Evolutionary conservation across 2,113 vertebrate species (phyloP), one percentile per base, ranked within the genome.

Genomic region (Carassius carassius): DNA sequence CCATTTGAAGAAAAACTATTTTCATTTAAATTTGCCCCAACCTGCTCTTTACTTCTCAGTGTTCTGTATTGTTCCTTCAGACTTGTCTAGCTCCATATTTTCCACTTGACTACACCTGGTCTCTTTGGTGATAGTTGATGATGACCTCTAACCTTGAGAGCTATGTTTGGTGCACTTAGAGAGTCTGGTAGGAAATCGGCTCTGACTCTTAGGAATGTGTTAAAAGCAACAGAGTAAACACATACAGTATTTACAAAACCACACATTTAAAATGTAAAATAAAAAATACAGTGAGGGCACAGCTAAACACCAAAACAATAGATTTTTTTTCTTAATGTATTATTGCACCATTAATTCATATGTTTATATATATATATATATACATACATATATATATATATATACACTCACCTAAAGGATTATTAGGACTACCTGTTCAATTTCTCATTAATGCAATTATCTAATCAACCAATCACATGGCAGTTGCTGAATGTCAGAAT

Each of bases 221-320:
- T 86, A 86, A 86, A 78, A 86, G 82, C 74, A 84, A 41, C n/a
- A n/a, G n/a, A n/a, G n/a, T n/a, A n/a, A n/a, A n/a, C 49, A 41
- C 69, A 76, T 32, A 37, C 37, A 37, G 37, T 7, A 37, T 16
- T 67, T 11, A 65, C 12, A 73, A 19, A 73, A 32, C 37, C 25
- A 69, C 37, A 65, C 35, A 76, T 67, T 56, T 11, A 51, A 32
- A 84, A 37, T 58, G 19, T 12, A 44, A 73, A 25, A 23, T 3
- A 78, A 63, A 2, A 74, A 73, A 47, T 1, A 17, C n/a, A 74
- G n/a, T 73, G 2, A 14, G 41, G 41, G 5, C 9, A 49, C 5
- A 47, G 5, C n/a, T 2, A 41, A 8, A 41, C 37, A 23, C 44
- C 35, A 70, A 70, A 41, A 11, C 35, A 21, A 29, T 29, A 29